Evolutionary conservation across 2,113 vertebrate species (phyloP).

Genomic region (Oryzias celebensis): DNA sequence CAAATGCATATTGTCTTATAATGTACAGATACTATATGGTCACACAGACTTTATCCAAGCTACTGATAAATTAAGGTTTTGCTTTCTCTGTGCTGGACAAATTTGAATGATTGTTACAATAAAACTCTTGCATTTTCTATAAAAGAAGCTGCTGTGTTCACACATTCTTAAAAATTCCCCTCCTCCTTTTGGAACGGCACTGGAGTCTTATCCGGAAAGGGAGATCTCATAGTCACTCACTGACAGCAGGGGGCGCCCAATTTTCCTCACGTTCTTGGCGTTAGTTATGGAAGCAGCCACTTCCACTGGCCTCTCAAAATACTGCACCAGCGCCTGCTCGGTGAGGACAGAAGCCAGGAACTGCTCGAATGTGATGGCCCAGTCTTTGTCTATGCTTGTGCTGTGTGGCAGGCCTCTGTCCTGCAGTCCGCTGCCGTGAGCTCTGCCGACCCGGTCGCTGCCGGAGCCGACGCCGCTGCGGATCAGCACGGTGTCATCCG

Average conservation of each 20-base stretch:
- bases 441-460: neutral
- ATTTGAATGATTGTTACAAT: slow-evolving; percentile 55
- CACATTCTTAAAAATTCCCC: slow-evolving; percentile 36
- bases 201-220: slow-evolving; percentile 82
- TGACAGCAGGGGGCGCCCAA: slow-evolving; percentile 82
- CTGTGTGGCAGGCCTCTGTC: slow-evolving; percentile 77
- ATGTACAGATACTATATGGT: slow-evolving; percentile 69
- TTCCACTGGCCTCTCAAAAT: slow-evolving; percentile 93
- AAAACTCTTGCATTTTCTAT: slow-evolving; percentile 61
- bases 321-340: slow-evolving; percentile 90
- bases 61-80: slow-evolving; percentile 30
- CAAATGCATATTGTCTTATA: slow-evolving; percentile 67
- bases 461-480: slow-evolving; percentile 60
- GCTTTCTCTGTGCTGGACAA: slow-evolving; percentile 28
- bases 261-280: slow-evolving; percentile 88
- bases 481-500: slow-evolving; percentile 92
- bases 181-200: too few species aligned
- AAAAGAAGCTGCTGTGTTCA: slow-evolving; percentile 57
- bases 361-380: slow-evolving; percentile 97
- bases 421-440: slow-evolving; percentile 26
- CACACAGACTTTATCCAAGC: slow-evolving; percentile 47
- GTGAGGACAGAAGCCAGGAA: slow-evolving; percentile 95
- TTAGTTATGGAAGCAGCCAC: slow-evolving; percentile 88
- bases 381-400: slow-evolving; percentile 91
- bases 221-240: slow-evolving; percentile 95